Evolutionary conservation across 2,888 invertebrate species (phyloP).

Genomic region (Folsomia manolachei): DNA sequence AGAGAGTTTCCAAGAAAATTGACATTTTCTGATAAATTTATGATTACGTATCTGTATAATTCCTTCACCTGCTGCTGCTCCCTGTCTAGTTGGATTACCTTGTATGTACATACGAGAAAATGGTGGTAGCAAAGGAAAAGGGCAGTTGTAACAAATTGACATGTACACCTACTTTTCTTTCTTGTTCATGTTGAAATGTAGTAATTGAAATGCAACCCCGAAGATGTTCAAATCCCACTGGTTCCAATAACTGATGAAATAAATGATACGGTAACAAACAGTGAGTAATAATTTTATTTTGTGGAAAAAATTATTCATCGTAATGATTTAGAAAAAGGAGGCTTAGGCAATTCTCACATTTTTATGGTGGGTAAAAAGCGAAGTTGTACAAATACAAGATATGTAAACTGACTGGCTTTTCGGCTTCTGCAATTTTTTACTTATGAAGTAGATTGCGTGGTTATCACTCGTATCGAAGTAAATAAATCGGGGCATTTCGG

Average conservation of each 20-base stretch:
- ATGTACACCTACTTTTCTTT: not conserved
- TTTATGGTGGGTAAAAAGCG: not conserved
- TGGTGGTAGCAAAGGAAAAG: not conserved
- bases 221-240: not conserved
- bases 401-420: too few species aligned
- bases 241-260: not conserved
- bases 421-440: too few species aligned
- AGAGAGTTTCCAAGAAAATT: slow-evolving; percentile 48
- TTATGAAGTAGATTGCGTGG: too few species aligned
- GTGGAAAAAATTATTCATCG: not conserved
- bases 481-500: not conserved
- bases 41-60: slow-evolving; percentile 28
- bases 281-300: not conserved
- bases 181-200: not conserved
- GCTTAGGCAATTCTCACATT: not conserved
- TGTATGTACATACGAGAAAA: not conserved
- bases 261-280: not conserved
- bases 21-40: slow-evolving; percentile 51
- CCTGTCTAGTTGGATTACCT: too few species aligned
- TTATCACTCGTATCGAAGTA: too few species aligned
- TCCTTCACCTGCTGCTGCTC: not conserved
- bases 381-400: not conserved
- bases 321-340: too few species aligned
- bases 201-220: slow-evolving; percentile 8
- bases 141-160: not conserved